phyloP scores from a whole-genome alignment of 2,797 vertebrate genomes.

The Rhincodon typus region DNA sequence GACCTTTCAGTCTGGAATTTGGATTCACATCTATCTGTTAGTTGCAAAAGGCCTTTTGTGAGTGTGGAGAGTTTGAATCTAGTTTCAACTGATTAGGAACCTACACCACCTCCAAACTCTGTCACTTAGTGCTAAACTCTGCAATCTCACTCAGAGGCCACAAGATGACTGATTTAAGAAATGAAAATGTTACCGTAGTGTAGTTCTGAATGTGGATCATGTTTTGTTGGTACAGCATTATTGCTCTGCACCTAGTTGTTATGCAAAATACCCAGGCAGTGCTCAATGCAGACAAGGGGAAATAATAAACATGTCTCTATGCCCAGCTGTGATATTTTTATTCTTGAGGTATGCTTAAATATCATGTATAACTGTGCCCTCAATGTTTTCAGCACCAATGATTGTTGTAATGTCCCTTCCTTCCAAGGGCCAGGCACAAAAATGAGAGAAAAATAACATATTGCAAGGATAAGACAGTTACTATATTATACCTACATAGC shows the following conservation, averaged over 20 bases:
- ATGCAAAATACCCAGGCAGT: not conserved
- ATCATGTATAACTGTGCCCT: no score
- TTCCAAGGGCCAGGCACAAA: not conserved
- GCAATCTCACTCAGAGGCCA: not conserved
- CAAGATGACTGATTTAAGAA: not conserved
- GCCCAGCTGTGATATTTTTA: not conserved
- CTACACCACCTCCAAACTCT: not conserved
- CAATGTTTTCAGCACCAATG: no score
- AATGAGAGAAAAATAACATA: not conserved
- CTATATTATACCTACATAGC: not conserved
- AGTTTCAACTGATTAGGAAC: not conserved
- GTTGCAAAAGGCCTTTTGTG: not conserved
- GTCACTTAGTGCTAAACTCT: not conserved
- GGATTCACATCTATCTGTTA: not conserved
- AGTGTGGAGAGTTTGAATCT: not conserved
- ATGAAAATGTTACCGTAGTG: not conserved
- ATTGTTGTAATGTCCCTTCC: not conserved
- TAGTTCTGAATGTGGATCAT: not conserved
- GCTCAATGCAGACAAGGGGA: not conserved
- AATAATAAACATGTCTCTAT: not conserved
- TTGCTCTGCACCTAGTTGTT: not conserved
- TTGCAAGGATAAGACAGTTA: not conserved
- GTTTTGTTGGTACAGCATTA: not conserved
- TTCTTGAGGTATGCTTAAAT: not conserved
- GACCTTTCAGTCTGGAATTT: not conserved